A percentile compares a stretch with the other conserved stretches of the same genome.
These are phyloP conservation scores for Papilio dardanus DNA, from an alignment of 1,140 invertebrate genomes.

Conservation along the genomic window DNA sequence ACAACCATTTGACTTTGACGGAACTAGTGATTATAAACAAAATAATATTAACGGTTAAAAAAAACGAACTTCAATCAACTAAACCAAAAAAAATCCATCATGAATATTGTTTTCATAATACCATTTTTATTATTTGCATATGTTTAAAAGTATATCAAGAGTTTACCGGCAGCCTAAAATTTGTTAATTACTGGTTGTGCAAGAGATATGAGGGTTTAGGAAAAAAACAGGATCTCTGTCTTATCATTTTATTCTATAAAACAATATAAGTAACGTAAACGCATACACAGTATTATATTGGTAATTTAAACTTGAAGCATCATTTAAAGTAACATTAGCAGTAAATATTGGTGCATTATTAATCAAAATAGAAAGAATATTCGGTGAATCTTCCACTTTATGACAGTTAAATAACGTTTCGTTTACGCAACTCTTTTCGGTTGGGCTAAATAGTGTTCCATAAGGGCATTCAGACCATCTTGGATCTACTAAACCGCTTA, in stretches of 20 bases:
- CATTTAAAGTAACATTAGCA: slow-evolving; percentile 44
- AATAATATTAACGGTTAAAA: too few species aligned
- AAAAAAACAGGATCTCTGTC: neutral
- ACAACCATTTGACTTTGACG: too few species aligned
- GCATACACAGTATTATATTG: slow-evolving; percentile 19
- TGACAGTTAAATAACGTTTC: slow-evolving; percentile 47
- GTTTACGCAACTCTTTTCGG: slow-evolving; percentile 53
- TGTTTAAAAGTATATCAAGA: too few species aligned
- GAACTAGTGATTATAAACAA: too few species aligned
- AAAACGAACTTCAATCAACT: too few species aligned
- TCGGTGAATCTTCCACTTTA: slow-evolving; percentile 40
- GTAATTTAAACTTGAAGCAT: slow-evolving; percentile 6
- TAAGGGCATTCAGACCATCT: slow-evolving; percentile 57
- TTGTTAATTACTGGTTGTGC: neutral
- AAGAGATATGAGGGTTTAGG: neutral
- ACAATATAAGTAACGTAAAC: slow-evolving; percentile 15
- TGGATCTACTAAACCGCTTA: slow-evolving; percentile 53
- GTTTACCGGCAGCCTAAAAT: too few species aligned
- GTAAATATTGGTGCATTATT: slow-evolving; percentile 34
- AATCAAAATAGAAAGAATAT: slow-evolving; percentile 40
- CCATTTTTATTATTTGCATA: too few species aligned
- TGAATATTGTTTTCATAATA: too few species aligned
- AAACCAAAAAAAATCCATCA: too few species aligned
- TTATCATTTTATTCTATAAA: slow-evolving; percentile 15
- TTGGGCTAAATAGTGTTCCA: slow-evolving; percentile 50